Evolutionary conservation across 2,888 invertebrate species (phyloP).

Genomic region (Chironomus tentans): DNA sequence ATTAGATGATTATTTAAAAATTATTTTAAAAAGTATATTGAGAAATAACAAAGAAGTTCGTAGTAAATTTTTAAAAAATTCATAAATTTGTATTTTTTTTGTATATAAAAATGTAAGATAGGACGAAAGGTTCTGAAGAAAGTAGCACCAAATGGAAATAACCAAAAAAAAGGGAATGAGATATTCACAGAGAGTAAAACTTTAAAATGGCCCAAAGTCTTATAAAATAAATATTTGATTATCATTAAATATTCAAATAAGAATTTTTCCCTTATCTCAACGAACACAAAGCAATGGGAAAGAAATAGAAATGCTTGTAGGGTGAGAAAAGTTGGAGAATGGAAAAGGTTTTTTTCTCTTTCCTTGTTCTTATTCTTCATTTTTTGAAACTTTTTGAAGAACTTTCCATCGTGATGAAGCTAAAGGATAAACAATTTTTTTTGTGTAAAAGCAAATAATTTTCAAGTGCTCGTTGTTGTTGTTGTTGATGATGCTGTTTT

Average conservation of each 20-base stretch:
- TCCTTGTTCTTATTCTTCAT: background rate
- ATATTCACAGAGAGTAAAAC: background rate
- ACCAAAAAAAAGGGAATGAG: background rate
- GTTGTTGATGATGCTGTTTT: background rate
- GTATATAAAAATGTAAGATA: no score
- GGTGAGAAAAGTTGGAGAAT: background rate
- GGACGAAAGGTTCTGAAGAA: no score
- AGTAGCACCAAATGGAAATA: background rate
- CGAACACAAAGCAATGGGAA: background rate
- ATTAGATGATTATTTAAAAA: no score
- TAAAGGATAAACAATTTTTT: background rate
- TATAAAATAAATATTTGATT: constrained; percentile 27
- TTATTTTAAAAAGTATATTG: background rate
- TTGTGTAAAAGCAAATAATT: background rate
- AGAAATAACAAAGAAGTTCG: background rate
- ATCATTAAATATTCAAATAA: constrained; percentile 27
- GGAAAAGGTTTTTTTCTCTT: constrained; percentile 1
- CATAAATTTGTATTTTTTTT: background rate
- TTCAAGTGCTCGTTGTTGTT: background rate
- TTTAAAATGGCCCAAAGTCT: constrained; percentile 27
- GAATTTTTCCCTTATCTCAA: constrained; percentile 20
- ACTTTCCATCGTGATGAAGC: background rate
- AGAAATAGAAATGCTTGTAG: background rate
- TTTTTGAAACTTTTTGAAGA: background rate
- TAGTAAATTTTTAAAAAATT: background rate